Evolutionary conservation across 1,140 invertebrate genomes (phyloP), one percentile per base, ranked within the genome.

Genomic region (Zeugodacus cucurbitae): DNA sequence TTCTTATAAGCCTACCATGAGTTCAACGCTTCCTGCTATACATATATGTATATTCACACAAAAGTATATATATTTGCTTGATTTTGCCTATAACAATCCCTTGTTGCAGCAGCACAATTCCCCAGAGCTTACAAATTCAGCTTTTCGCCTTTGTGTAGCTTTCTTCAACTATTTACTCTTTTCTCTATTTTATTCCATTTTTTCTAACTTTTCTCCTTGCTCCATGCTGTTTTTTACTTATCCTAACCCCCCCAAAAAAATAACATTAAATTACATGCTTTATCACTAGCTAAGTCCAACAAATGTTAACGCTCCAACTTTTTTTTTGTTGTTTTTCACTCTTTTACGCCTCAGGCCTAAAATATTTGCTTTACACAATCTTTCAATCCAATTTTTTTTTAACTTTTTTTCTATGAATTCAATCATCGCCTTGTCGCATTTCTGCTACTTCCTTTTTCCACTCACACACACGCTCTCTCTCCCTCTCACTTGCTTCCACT

Each of bases 71-170:
- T 82, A 8, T 22, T 5, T 62, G 10, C n/a, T 8, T 62, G n/a
- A 26, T 62, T 22, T 54, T 26, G n/a, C 58, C n/a, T 0, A 22
- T 22, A n/a, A 20, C 26, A 82, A 82, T 82, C 74, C 41, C 74
- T 26, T 29, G 74, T 34, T 82, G n/a, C 44, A 82, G 74, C 48
- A 82, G 48, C 74, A 48, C 44, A 82, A 82, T 82, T 82, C 74
- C 44, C 74, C 20, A 48, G 74, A 48, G 74, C n/a, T 82, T 82
- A 82, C 3, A 82, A 82, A 48, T 32, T 82, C 41, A 29, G 74
- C 74, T 48, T 82, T 82, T 82, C 74, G 74, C 41, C n/a, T 54
- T 82, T 82, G 74, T 48, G 26, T 54, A 48, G 22, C 67, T 41
- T 74, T 67, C 62, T 22, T 70, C 14, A 29, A 37, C 20, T 44